Conservation (phyloP, 2,113 vertebrate species). For the Acanthisitta chloris region DNA sequence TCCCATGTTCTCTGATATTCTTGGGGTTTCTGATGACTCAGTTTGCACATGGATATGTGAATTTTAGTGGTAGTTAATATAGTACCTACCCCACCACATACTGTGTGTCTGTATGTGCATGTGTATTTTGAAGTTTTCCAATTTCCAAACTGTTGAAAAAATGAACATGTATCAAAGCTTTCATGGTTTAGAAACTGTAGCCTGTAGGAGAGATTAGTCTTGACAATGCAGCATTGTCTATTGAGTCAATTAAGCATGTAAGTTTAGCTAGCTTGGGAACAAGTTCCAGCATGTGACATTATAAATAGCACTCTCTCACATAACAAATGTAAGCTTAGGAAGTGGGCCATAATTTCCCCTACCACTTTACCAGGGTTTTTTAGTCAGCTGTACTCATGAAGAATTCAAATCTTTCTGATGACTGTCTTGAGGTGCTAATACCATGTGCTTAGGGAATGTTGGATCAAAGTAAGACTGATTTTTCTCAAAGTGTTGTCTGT, state of each 20-base stretch:
- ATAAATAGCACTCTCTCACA: constrained; percentile 84
- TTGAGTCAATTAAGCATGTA: constrained; percentile 75
- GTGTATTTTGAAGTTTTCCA: neutral
- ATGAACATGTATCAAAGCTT: constrained; percentile 9
- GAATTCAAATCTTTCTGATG: constrained; percentile 18
- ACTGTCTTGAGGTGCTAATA: neutral
- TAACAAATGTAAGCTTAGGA: constrained; percentile 81
- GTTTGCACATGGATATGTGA: neutral
- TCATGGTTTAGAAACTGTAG: constrained; percentile 59
- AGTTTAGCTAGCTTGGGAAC: constrained; percentile 76
- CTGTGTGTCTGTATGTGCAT: neutral
- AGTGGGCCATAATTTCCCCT: constrained; percentile 80
- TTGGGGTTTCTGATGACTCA: neutral
- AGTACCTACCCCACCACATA: neutral
- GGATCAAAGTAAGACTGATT: neutral
- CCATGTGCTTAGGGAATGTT: fast-evolving
- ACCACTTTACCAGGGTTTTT: constrained; percentile 63
- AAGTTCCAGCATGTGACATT: constrained; percentile 78
- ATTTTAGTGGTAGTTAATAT: neutral
- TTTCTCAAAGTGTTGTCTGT: neutral
- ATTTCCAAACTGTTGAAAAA: neutral
- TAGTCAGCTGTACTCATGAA: constrained; percentile 39
- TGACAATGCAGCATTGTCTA: constrained; percentile 74
- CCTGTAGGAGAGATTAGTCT: constrained; percentile 67
- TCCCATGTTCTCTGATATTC: neutral